Evolutionary conservation across 1,140 invertebrate genomes (phyloP).

Genomic region (Brachionus calyciflorus): DNA sequence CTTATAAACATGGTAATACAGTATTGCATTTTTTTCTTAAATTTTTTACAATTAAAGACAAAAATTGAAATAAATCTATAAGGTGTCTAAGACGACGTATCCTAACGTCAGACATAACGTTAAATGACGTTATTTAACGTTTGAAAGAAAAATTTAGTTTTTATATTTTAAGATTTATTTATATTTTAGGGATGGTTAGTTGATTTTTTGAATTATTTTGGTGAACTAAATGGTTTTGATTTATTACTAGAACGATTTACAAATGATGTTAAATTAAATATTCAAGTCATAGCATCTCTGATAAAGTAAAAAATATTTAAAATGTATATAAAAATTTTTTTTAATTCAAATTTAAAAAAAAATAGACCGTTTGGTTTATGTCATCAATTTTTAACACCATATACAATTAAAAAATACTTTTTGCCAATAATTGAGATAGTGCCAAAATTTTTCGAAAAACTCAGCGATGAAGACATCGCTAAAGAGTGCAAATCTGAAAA

Average conservation of each 20-base stretch:
- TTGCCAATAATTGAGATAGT: constrained; percentile 81
- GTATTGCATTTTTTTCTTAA: no score
- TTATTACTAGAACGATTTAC: constrained; percentile 77
- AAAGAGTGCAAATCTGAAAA: constrained; percentile 77
- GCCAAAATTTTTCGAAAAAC: constrained; percentile 66
- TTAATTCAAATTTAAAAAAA: constrained; percentile 47
- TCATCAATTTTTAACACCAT: constrained; percentile 81
- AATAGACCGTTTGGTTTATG: constrained; percentile 82
- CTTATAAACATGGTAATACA: no score
- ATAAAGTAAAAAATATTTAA: constrained; percentile 61
- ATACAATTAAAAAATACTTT: constrained; percentile 85
- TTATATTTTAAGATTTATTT: neutral
- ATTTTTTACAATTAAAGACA: no score
- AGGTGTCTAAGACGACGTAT: no score
- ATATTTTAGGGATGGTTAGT: constrained; percentile 80
- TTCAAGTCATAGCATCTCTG: constrained; percentile 77
- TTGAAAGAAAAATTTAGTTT: neutral
- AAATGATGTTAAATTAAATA: constrained; percentile 68
- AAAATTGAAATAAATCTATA: no score
- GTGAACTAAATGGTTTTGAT: constrained; percentile 80
- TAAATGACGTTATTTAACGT: no score
- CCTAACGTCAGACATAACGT: no score
- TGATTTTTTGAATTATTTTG: constrained; percentile 90
- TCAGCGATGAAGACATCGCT: constrained; percentile 95
- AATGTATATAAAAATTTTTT: constrained; percentile 35